A percentile compares a stretch with the other conserved stretches of the same genome.
Evolutionary conservation across 2,888 invertebrate species (phyloP).

Genomic region (Bombylius discolor): DNA sequence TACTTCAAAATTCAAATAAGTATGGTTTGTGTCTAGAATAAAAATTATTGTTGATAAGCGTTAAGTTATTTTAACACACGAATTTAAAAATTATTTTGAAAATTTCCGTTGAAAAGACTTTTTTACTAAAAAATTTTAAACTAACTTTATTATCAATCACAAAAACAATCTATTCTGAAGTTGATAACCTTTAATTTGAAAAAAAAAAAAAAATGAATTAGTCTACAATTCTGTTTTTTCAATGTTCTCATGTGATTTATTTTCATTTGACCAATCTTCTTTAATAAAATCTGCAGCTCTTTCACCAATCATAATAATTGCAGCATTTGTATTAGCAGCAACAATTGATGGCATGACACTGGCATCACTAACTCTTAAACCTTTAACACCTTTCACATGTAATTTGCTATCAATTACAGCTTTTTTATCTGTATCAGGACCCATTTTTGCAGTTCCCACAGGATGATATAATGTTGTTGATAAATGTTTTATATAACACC

Average conservation of each 20-base stretch:
- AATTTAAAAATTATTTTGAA: too few species aligned
- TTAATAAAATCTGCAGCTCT: slow-evolving; percentile 73
- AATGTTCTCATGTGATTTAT: not conserved
- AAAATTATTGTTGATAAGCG: too few species aligned
- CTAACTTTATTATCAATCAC: too few species aligned
- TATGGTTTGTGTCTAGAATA: too few species aligned
- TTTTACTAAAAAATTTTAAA: too few species aligned
- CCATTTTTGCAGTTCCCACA: slow-evolving; percentile 72
- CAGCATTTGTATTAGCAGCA: slow-evolving; percentile 71
- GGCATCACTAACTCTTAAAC: slow-evolving; percentile 64
- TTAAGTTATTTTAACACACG: too few species aligned
- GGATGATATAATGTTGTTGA: slow-evolving; percentile 72
- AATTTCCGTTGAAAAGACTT: too few species aligned
- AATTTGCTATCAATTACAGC: slow-evolving; percentile 61
- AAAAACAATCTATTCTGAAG: too few species aligned
- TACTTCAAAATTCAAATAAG: too few species aligned
- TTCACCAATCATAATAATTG: slow-evolving; percentile 73
- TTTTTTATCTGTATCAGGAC: slow-evolving; percentile 42
- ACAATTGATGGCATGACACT: slow-evolving; percentile 72
- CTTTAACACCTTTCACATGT: slow-evolving; percentile 51
- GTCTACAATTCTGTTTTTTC: not conserved
- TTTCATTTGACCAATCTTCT: slow-evolving; percentile 36
- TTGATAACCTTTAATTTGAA: too few species aligned
- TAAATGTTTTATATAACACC: slow-evolving; percentile 60
- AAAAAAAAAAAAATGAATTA: not conserved